Conservation (phyloP, 2,113 vertebrate genomes). For the Cairina moschata region DNA sequence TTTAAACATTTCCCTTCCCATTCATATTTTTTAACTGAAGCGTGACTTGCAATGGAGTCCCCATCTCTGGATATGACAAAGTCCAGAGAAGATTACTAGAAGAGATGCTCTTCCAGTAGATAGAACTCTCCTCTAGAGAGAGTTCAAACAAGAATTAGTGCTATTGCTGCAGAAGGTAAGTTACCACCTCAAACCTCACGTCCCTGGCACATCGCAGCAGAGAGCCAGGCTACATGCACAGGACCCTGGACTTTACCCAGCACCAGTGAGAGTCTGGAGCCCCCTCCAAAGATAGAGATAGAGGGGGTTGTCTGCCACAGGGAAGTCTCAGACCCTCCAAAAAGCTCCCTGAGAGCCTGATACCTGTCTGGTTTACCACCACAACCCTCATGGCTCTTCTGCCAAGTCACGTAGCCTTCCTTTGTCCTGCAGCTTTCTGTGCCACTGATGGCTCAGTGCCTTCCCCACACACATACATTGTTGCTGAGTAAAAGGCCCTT, state of each 20-base stretch:
- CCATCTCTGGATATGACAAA: not conserved
- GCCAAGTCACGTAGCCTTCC: not conserved
- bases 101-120: not conserved
- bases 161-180: not conserved
- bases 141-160: rapidly evolving
- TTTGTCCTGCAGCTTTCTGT: not conserved
- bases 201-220: not conserved
- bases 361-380: not conserved
- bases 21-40: not conserved
- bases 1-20: not conserved
- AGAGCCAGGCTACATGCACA: not conserved
- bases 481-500: not conserved
- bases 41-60: not conserved
- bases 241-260: too few relatives aligned
- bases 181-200: not conserved
- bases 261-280: not conserved
- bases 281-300: not conserved
- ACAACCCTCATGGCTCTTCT: not conserved
- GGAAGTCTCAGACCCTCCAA: not conserved
- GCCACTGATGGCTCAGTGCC: not conserved
- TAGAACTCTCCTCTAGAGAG: too few relatives aligned
- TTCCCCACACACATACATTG: rapidly evolving
- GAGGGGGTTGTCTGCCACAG: not conserved
- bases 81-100: not conserved
- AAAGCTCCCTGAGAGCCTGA: rapidly evolving